phyloP scores from a whole-genome alignment of 2,113 vertebrate species.

The Sapayoa aenigma region DNA sequence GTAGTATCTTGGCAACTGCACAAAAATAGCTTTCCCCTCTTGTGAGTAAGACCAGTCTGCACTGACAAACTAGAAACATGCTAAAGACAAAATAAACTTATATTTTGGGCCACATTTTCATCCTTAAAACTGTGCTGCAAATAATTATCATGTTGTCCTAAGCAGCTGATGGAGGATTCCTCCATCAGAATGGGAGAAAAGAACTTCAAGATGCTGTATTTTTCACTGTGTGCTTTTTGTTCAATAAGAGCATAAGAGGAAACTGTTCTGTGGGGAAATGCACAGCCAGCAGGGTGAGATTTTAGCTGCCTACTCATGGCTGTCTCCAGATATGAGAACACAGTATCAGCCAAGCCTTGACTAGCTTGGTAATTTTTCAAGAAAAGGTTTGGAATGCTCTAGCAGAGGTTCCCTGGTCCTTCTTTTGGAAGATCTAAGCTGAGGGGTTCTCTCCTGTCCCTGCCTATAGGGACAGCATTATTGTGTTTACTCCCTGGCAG shows the following conservation, averaged over 20 bases:
- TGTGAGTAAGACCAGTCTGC: constrained; percentile 74
- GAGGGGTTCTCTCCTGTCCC: neutral
- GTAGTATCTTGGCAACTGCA: constrained; percentile 78
- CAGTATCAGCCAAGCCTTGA: neutral
- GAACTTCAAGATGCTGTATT: neutral
- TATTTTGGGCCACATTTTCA: constrained; percentile 32
- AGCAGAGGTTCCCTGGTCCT: rapidly evolving
- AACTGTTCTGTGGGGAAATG: neutral
- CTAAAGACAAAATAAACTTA: constrained; percentile 73
- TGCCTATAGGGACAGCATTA: rapidly evolving
- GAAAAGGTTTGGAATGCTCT: neutral
- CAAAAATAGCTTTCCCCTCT: constrained; percentile 76
- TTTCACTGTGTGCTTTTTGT: neutral
- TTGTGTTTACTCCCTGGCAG: rapidly evolving
- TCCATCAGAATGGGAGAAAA: neutral
- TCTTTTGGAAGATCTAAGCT: neutral
- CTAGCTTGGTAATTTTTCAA: neutral
- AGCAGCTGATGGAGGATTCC: neutral
- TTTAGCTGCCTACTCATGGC: neutral
- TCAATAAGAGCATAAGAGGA: neutral
- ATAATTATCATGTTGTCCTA: neutral
- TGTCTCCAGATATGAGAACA: neutral
- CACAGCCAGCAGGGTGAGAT: neutral
- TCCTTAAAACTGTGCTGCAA: neutral
- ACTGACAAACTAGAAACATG: constrained; percentile 73